Evolutionary conservation across 1,140 invertebrate species (phyloP).

Genomic region (Bradysia coprophila): DNA sequence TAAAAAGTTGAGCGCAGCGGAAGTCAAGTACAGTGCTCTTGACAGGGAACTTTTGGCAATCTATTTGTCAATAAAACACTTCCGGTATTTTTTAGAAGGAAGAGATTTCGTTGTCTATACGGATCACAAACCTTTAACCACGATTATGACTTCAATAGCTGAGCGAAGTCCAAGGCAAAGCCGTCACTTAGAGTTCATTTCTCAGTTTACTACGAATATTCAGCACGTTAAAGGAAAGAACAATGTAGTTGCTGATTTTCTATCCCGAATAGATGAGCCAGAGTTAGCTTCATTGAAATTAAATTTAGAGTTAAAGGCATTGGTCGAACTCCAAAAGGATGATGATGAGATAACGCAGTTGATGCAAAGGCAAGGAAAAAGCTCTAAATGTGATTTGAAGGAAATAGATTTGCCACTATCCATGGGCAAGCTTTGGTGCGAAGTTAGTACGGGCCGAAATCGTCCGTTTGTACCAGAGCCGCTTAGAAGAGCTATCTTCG

Average conservation of each 20-base stretch:
- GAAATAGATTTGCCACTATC: too few species aligned
- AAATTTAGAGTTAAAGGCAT: too few species aligned
- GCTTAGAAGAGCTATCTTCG: conserved; percentile 9
- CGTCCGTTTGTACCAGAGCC: conserved; percentile 10
- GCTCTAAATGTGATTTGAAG: too few species aligned
- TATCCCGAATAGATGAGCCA: conserved; percentile 6
- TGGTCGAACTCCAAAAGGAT: too few species aligned
- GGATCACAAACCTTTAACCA: conserved; percentile 23
- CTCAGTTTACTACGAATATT: conserved; percentile 12
- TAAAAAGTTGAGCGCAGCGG: conserved; percentile 6
- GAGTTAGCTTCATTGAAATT: too few species aligned
- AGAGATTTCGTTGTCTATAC: conserved; percentile 15
- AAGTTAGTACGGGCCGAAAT: background rate
- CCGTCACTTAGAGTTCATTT: conserved; percentile 12
- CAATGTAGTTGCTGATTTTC: conserved; percentile 11
- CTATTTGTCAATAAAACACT: conserved; percentile 14
- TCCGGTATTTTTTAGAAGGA: conserved; percentile 15
- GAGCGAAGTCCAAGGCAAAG: conserved; percentile 9
- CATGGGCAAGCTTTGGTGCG: too few species aligned
- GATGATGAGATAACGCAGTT: too few species aligned
- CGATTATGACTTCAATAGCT: conserved; percentile 7
- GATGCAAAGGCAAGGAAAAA: too few species aligned
- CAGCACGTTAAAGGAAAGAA: conserved; percentile 11
- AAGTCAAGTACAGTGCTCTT: conserved; percentile 14
- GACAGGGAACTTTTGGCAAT: conserved; percentile 20